Percentiles rank a stretch among this genome's conserved stretches.
Conservation (phyloP, 2,888 invertebrate genomes). For the Drosophila setosimentum region DNA sequence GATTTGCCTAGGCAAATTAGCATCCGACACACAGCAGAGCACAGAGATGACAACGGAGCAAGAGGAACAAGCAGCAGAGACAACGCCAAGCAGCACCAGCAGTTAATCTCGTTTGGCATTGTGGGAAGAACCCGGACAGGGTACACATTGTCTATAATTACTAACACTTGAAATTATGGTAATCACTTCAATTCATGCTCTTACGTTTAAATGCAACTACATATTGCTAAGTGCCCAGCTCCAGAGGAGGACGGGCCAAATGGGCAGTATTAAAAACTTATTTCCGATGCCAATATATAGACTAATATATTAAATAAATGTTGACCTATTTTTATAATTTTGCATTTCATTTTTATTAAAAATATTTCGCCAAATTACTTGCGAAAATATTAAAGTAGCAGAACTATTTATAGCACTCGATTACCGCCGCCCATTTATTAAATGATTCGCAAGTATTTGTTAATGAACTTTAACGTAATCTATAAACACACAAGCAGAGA, state of each 20-base stretch:
- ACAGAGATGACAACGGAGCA: slow-evolving; percentile 41
- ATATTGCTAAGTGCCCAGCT: not conserved
- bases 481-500: slow-evolving; percentile 2
- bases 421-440: slow-evolving; percentile 13
- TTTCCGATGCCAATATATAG: not conserved
- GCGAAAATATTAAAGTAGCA: not conserved
- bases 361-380: not conserved
- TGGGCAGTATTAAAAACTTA: not conserved
- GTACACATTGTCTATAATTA: slow-evolving; percentile 28
- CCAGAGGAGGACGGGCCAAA: slow-evolving; percentile 6
- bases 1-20: slow-evolving; percentile 84
- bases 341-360: too few species aligned
- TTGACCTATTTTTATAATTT: too few species aligned
- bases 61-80: slow-evolving; percentile 8
- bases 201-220: not conserved
- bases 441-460: slow-evolving; percentile 53
- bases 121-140: slow-evolving; percentile 15
- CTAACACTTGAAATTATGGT: not conserved
- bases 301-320: not conserved
- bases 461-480: slow-evolving; percentile 57
- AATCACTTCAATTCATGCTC: not conserved
- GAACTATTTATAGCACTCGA: slow-evolving; percentile 1
- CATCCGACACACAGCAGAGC: slow-evolving; percentile 32
- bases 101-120: not conserved
- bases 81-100: slow-evolving; percentile 9